Base-by-base conservation (phyloP, 92 coral and sea anemone genomes). In the Bergia puertoricense region DNA sequence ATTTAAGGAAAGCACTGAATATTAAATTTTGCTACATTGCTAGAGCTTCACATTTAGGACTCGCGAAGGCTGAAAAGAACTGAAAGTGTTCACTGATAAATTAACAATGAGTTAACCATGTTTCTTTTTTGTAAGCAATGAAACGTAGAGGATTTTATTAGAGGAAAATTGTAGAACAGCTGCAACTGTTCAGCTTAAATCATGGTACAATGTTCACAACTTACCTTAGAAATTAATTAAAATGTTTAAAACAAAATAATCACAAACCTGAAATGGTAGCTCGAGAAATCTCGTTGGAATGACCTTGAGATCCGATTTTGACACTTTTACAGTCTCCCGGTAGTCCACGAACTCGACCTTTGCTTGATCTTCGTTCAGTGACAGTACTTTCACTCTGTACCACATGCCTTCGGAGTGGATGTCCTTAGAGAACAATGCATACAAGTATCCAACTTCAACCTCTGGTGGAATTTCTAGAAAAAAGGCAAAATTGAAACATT, bases 341-440 rank as follows among this genome's bases (percentile, higher is more conserved):
- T 97, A 94, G 85, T 97, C 99, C 67, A 97, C 92, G 87, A 95
- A 97, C 80, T 95, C 96, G 1, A 97, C 92, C 85, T 90, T 88
- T 0, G 90, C 93, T 36, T 93, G 69, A 50, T 54, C 93, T 14
- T 92, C 97, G 4, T 77, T 91, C 8, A 92, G 76, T 20, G 91
- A 89, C 6, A 91, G 74, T 14, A 93, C 98, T 80, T 94, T 94
- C 0, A 97, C 98, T 22, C 99, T 91, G 88, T 96, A 97, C 96
- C 97, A 97, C 86, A 90, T 92, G 37, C 92, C 96, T 8, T 95
- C 94, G 0, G 96, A 79, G 78, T 95, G 98, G 37, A 97, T 92
- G 0, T 94, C 98, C 76, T 93, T 93, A 74, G 98, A 91, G 59
- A 89, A 91, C 6, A 93, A 48, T 39, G 99, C 99, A 80, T 88